Base-by-base conservation (phyloP, 1,140 invertebrate genomes). In the Portunus trituberculatus region DNA sequence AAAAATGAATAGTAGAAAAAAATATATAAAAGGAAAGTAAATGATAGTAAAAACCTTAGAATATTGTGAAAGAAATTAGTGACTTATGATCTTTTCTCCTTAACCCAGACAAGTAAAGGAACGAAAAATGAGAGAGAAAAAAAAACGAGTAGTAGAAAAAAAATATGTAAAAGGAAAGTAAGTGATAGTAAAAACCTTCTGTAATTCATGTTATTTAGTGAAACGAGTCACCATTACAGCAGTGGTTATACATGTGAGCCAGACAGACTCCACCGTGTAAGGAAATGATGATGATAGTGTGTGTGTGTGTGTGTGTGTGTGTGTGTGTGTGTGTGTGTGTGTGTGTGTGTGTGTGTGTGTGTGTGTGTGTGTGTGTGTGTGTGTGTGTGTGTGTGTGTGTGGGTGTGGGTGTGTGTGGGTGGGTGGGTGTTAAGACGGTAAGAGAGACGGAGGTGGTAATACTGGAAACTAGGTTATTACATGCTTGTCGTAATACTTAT, bases 321-420 rank as follows among this genome's bases (percentile, higher is more conserved):
- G 52, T 59, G 52, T 59, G 52, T 59, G 52, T 59, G 52, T 59
- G 52, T 59, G 52, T 76, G 67, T 76, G 67, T 76, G 52, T 76
- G 67, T 76, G 67, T 76, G 67, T 59, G 67, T 76, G 67, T 76
- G 67, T 76, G 67, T 76, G 67, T 76, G 67, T 76, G 67, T 76
- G 67, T 8, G 67, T 76, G 59, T 76, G 59, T 76, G 59, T 76
- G 59, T 76, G 52, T 28, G 28, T 45, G 67, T 76, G 59, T 76
- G 59, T 76, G 59, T 29, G 31, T 45, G 45, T 90, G 93, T 96
- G 32, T 52, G 48, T 52, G 48, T 52, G 48, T 52, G 48, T 52
- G 48, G 6, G 48, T 52, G 48, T 52, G 48, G 6, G 48, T 52
- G 48, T 52, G 48, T 25, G 59, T 76, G 59, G 7, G 59, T 25